A percentile compares a stretch with the other conserved stretches of the same genome.
phyloP scores from a whole-genome alignment of 2,797 vertebrate species.

The Dendrocincla tyrannina region DNA sequence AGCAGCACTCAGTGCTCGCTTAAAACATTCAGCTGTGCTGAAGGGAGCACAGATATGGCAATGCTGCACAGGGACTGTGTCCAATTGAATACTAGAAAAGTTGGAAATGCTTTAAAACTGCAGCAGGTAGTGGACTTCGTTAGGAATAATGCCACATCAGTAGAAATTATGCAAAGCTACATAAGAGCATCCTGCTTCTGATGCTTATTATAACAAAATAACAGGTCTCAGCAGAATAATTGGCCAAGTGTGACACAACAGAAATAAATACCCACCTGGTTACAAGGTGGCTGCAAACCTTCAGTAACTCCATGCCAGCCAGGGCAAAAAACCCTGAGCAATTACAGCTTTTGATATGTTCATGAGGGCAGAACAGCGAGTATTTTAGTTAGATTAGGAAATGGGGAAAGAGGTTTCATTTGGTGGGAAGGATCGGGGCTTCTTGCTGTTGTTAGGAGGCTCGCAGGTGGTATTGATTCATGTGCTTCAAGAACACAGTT shows the following conservation, averaged over 20 bases:
- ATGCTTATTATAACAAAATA: conserved; percentile 25
- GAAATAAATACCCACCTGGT: conserved; percentile 5
- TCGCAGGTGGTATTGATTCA: neutral
- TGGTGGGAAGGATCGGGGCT: neutral
- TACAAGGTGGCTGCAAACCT: neutral
- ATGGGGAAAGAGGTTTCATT: neutral
- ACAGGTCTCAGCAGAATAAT: neutral
- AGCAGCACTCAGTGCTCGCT: neutral
- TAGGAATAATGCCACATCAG: neutral
- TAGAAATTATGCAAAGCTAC: neutral
- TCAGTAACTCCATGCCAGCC: neutral
- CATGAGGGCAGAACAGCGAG: neutral
- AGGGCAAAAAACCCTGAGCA: neutral
- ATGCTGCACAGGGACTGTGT: neutral
- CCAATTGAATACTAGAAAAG: neutral
- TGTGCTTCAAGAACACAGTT: neutral
- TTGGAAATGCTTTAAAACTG: neutral
- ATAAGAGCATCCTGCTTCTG: neutral
- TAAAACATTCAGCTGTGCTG: neutral
- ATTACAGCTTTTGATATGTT: neutral
- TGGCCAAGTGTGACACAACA: neutral
- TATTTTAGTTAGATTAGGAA: neutral
- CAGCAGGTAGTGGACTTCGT: neutral
- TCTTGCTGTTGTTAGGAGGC: neutral
- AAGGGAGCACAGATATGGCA: neutral